Evolutionary conservation across 2,113 vertebrate genomes (phyloP).

Genomic region (Thalassarche chlororhynchos): DNA sequence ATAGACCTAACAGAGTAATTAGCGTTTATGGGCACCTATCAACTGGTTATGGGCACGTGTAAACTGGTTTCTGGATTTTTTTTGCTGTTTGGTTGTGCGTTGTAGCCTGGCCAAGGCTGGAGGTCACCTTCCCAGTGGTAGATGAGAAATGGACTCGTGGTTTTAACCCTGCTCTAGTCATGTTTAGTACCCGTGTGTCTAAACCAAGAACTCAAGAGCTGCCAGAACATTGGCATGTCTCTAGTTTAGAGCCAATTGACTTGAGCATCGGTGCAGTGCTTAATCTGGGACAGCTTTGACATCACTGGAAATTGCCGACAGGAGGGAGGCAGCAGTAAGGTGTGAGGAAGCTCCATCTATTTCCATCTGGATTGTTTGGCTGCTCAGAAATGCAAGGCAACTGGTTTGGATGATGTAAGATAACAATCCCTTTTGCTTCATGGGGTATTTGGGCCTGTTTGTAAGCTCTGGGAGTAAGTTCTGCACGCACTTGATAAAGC

Average conservation of each 20-base stretch:
- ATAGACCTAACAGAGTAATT: background rate
- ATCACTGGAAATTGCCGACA: background rate
- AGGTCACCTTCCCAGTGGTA: background rate
- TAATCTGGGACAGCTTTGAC: background rate
- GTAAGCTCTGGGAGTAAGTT: background rate
- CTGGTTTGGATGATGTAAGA: background rate
- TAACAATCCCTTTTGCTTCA: background rate
- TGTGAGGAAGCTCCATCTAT: background rate
- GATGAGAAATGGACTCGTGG: background rate
- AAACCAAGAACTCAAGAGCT: background rate
- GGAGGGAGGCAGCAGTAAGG: background rate
- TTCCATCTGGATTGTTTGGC: background rate
- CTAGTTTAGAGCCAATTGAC: background rate
- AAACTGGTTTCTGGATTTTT: background rate
- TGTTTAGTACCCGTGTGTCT: background rate
- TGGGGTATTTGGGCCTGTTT: background rate
- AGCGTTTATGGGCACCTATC: background rate
- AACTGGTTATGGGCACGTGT: background rate
- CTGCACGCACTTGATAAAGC: background rate
- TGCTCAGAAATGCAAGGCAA: background rate
- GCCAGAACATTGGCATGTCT: background rate
- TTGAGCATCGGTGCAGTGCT: background rate
- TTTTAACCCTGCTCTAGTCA: background rate
- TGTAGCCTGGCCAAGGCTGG: background rate
- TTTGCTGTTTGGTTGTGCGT: background rate